A percentile compares a stretch with the other conserved stretches of the same genome.
These are phyloP conservation scores for Temnothorax ravouxi DNA, from an alignment of 2,888 invertebrate species.

Conservation along the genomic window DNA sequence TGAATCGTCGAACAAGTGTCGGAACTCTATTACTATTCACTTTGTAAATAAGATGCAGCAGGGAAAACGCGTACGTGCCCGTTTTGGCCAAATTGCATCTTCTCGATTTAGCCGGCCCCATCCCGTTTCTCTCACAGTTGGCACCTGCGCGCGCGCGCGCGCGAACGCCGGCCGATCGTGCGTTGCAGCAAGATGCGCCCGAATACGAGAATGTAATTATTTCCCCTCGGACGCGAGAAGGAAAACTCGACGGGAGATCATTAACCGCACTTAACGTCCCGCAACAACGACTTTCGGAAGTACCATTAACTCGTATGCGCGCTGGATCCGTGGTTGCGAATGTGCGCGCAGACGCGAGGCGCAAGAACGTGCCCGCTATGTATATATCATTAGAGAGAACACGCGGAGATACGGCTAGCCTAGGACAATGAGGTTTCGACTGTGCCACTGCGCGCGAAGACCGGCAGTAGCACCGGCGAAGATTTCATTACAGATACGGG, in stretches of 20 bases:
- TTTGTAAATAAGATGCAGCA: slow-evolving; percentile 37
- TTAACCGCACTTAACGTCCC: slow-evolving; percentile 60
- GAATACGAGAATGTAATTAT: slow-evolving; percentile 59
- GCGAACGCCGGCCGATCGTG: slow-evolving; percentile 12
- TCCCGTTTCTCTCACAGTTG: not conserved
- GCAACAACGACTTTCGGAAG: slow-evolving; percentile 66
- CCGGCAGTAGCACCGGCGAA: slow-evolving; percentile 66
- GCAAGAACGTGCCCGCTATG: slow-evolving; percentile 57
- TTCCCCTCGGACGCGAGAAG: slow-evolving; percentile 45
- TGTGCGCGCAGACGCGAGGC: slow-evolving; percentile 32
- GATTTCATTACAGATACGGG: slow-evolving; percentile 84
- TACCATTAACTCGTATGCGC: slow-evolving; percentile 57
- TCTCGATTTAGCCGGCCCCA: slow-evolving; percentile 25
- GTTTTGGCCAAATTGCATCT: slow-evolving; percentile 27
- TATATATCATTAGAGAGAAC: slow-evolving; percentile 53
- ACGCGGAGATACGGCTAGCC: slow-evolving; percentile 52
- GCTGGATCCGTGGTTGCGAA: slow-evolving; percentile 44
- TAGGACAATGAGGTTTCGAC: slow-evolving; percentile 65
- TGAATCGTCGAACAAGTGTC: not conserved
- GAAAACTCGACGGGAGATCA: slow-evolving; percentile 59
- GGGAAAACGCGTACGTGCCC: not conserved
- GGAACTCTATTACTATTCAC: slow-evolving; percentile 21
- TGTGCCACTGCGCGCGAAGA: slow-evolving; percentile 45
- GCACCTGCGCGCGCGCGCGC: not conserved
- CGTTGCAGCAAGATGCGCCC: slow-evolving; percentile 13